phyloP scores from a whole-genome alignment of 1,140 invertebrate genomes.

The Liolophura sinensis region DNA sequence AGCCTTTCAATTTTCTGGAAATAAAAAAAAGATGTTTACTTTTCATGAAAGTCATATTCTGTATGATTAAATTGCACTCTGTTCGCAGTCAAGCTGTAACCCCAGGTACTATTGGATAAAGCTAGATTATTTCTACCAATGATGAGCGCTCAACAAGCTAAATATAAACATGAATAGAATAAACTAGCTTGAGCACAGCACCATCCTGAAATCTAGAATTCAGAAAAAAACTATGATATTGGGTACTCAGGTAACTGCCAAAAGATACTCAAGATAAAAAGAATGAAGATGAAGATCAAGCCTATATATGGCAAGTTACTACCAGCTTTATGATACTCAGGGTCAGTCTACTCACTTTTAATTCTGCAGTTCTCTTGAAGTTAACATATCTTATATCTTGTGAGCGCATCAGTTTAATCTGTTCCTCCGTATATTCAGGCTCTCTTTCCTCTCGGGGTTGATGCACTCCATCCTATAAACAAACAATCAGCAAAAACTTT shows the following conservation, averaged over 20 bases:
- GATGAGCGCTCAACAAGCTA: neutral
- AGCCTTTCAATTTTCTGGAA: constrained; percentile 79
- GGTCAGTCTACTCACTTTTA: constrained; percentile 61
- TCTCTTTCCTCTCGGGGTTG: constrained; percentile 62
- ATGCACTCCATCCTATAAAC: constrained; percentile 66
- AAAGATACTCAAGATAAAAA: neutral
- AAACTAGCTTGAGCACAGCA: neutral
- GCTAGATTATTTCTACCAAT: neutral
- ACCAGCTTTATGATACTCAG: constrained; percentile 1
- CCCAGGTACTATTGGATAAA: neutral
- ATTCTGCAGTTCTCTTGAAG: constrained; percentile 82
- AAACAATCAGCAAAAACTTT: constrained; percentile 6
- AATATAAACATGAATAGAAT: neutral
- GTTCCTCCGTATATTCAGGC: constrained; percentile 76
- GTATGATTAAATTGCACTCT: neutral
- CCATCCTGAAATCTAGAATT: neutral
- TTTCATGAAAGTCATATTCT: neutral
- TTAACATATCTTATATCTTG: constrained; percentile 90
- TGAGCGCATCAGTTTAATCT: constrained; percentile 85
- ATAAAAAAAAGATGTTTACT: constrained; percentile 8
- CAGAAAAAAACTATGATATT: too few relatives aligned
- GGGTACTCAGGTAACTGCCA: neutral
- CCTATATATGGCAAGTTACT: neutral
- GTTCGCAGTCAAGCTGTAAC: neutral
- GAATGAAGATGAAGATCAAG: neutral